These are phyloP conservation scores for Lanius collurio DNA, from an alignment of 2,113 vertebrate genomes.

Conservation along the genomic window DNA sequence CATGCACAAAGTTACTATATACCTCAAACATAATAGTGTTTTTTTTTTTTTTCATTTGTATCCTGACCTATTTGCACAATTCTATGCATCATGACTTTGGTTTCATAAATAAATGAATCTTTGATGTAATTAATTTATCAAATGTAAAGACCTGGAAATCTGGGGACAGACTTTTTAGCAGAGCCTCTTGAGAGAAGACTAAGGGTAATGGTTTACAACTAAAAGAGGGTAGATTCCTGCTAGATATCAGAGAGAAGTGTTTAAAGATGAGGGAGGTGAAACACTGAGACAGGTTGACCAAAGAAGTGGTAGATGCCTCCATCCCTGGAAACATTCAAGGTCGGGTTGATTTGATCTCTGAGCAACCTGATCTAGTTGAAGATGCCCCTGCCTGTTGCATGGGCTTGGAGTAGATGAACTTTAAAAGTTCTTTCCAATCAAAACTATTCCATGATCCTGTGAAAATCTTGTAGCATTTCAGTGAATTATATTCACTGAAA, in stretches of 20 bases:
- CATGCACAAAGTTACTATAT: neutral
- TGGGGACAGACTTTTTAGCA: neutral
- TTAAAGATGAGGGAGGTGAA: neutral
- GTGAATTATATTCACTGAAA: neutral
- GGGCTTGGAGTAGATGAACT: neutral
- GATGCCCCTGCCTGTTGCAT: neutral
- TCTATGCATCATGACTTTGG: neutral
- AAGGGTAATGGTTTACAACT: neutral
- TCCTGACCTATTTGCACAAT: neutral
- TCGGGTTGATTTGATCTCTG: neutral
- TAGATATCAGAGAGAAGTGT: neutral
- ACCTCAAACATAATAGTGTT: neutral
- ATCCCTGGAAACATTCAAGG: neutral
- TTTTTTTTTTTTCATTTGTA: neutral
- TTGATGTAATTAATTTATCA: neutral
- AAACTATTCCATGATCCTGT: neutral
- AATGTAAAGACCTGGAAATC: neutral
- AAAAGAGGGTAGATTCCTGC: neutral
- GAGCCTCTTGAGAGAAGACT: neutral
- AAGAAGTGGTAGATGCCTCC: neutral
- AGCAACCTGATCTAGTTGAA: neutral
- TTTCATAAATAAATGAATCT: neutral
- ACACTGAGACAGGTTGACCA: neutral
- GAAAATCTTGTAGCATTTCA: neutral
- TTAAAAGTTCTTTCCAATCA: neutral